Percentiles rank a stretch among this genome's conserved stretches.
These are phyloP conservation scores for Chaetodon trifascialis DNA, from an alignment of 2,113 vertebrate genomes.

Conservation along the genomic window DNA sequence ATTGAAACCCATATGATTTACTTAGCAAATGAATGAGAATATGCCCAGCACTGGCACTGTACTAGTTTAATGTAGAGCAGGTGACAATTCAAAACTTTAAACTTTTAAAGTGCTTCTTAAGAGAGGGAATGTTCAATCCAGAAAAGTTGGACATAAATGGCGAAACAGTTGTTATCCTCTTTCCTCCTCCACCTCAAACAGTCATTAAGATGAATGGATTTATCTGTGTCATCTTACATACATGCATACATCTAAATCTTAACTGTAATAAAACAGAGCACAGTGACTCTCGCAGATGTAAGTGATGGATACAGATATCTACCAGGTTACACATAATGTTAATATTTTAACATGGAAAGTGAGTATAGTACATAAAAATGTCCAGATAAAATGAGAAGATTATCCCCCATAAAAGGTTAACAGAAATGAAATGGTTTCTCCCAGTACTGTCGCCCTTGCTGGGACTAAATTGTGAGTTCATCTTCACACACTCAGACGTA, in stretches of 20 bases:
- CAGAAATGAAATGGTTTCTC: background rate
- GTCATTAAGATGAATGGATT: background rate
- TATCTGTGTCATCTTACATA: background rate
- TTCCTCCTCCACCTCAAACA: background rate
- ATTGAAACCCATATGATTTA: conserved; percentile 33
- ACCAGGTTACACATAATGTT: background rate
- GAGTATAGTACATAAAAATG: background rate
- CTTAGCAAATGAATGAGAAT: conserved; percentile 17
- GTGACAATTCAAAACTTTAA: background rate
- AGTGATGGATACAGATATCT: background rate
- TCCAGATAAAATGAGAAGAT: background rate
- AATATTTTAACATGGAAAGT: background rate
- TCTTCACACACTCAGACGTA: conserved; percentile 23
- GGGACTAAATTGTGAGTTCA: conserved; percentile 12
- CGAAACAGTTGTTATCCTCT: background rate
- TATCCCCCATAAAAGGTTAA: background rate
- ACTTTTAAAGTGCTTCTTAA: background rate
- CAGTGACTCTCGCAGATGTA: no score
- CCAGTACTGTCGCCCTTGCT: background rate
- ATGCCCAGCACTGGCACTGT: background rate
- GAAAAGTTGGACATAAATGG: background rate
- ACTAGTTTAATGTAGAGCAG: background rate
- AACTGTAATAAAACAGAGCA: background rate
- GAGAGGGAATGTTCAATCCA: background rate
- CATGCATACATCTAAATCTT: background rate